Evolutionary conservation across 2,888 invertebrate species (phyloP).

Genomic region (Hymenopus coronatus): DNA sequence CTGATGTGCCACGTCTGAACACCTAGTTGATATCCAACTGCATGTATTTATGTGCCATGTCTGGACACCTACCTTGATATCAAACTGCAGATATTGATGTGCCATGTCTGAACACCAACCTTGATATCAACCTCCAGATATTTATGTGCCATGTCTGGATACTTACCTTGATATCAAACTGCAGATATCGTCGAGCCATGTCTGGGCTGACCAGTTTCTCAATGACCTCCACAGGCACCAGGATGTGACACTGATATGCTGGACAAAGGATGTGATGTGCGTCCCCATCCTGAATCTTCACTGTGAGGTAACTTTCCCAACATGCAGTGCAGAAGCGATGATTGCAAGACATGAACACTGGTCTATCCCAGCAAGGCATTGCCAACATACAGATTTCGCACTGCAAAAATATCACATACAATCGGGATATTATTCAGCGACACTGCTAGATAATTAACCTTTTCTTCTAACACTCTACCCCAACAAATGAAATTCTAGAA

Average conservation of each 20-base stretch:
- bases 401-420: constrained; percentile 43
- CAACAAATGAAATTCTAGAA: too few species aligned
- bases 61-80: too few species aligned
- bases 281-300: constrained; percentile 64
- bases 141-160: too few species aligned
- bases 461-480: too few species aligned
- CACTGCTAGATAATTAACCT: too few species aligned
- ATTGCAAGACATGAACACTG: constrained; percentile 57
- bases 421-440: too few species aligned
- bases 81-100: too few species aligned
- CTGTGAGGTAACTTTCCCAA: constrained; percentile 64
- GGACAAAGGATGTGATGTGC: constrained; percentile 66
- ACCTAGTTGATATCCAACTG: too few species aligned
- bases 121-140: too few species aligned
- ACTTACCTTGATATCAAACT: constrained; percentile 65
- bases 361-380: constrained; percentile 51
- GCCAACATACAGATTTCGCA: constrained; percentile 60
- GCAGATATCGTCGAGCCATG: constrained; percentile 62
- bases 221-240: constrained; percentile 64
- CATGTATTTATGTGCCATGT: too few species aligned
- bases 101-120: too few species aligned
- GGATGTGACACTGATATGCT: constrained; percentile 59
- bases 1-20: too few species aligned
- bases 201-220: constrained; percentile 64
- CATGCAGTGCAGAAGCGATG: constrained; percentile 63